Conservation (phyloP, 2,113 vertebrate species). For the Bambusicola thoracicus region DNA sequence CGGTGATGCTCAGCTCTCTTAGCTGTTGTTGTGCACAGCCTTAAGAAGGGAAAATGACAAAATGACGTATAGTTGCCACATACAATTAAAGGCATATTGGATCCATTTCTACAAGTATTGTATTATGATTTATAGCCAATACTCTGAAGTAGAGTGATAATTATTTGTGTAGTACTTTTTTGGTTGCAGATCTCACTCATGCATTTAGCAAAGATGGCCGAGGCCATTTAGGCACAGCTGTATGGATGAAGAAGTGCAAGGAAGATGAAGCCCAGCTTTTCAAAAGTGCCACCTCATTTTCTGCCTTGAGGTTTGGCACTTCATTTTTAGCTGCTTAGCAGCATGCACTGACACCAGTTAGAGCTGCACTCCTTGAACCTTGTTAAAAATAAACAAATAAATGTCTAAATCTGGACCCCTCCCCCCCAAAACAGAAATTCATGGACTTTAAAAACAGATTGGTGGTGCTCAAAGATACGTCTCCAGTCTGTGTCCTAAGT, state of each 20-base stretch:
- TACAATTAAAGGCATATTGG: neutral
- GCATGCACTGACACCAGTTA: neutral
- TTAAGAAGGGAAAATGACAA: neutral
- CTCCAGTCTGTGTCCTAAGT: neutral
- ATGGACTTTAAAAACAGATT: neutral
- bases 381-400: neutral
- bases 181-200: neutral
- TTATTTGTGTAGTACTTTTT: neutral
- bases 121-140: neutral
- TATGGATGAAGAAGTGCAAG: neutral
- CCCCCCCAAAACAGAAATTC: neutral
- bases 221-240: neutral
- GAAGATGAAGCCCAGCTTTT: neutral
- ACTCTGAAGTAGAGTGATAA: neutral
- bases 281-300: neutral
- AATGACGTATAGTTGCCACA: neutral
- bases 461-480: accelerated
- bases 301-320: neutral
- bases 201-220: neutral
- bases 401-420: neutral
- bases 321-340: neutral
- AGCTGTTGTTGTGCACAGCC: neutral
- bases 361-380: neutral
- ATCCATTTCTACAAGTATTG: neutral
- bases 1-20: neutral